Evolutionary conservation across 1,140 invertebrate species (phyloP).

Genomic region (Megalopta genalis): DNA sequence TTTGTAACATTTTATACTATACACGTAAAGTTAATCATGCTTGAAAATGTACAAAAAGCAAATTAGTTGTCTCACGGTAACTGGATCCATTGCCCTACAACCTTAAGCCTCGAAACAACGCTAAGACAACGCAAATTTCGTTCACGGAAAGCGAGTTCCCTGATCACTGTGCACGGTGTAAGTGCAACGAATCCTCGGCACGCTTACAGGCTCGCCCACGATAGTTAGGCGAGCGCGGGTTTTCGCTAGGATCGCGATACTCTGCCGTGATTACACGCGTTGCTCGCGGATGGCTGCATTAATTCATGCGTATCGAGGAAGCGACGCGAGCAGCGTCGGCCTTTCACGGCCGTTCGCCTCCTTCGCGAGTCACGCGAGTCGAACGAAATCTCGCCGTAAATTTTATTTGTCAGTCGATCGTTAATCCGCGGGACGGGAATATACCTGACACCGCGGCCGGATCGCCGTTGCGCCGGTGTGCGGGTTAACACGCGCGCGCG

Average conservation of each 20-base stretch:
- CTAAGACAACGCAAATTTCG: too few species aligned
- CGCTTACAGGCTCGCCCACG: background rate
- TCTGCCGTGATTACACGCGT: background rate
- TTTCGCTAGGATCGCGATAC: background rate
- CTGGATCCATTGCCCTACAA: too few species aligned
- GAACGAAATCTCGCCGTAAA: conserved; percentile 41
- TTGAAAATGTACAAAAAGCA: too few species aligned
- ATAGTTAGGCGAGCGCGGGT: background rate
- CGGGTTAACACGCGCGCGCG: too few species aligned
- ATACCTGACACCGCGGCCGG: conserved; percentile 9
- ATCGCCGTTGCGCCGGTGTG: background rate
- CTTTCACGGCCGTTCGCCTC: conserved; percentile 24
- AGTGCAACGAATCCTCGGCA: background rate
- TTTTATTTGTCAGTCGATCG: conserved; percentile 55
- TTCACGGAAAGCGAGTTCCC: too few species aligned
- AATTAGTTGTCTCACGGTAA: too few species aligned
- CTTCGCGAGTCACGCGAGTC: conserved; percentile 17
- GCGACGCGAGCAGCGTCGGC: conserved; percentile 3
- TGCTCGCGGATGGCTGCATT: background rate
- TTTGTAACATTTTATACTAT: too few species aligned
- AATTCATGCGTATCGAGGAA: conserved; percentile 9
- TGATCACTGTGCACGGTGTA: too few species aligned
- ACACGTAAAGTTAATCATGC: too few species aligned
- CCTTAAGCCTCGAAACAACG: too few species aligned
- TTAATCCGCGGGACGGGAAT: conserved; percentile 53